Base-by-base conservation (phyloP, 2,797 vertebrate species). In the Furcifer pardalis region DNA sequence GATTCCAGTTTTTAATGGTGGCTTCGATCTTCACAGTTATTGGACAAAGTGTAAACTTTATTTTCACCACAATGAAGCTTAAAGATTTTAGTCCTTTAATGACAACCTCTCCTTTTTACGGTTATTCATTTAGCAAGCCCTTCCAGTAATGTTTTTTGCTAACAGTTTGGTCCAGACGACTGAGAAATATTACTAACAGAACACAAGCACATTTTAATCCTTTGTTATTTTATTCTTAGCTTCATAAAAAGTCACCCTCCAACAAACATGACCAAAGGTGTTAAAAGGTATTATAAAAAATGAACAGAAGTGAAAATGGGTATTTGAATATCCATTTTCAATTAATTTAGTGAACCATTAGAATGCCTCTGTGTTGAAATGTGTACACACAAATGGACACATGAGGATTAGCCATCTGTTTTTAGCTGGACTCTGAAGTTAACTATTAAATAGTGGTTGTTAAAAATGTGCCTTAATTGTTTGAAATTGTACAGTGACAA, bases 401-500 rank as follows among this genome's bases (percentile, higher is more conserved):
- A 52, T 82, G 65, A 65, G 91, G 91, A 73, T 91, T 83, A 86
- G 66, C 49, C 35, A 89, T 85, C 86, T 76, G 30, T 32, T 86
- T 90, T 80, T 60, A 83, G 72, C 35, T 52, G 65, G 65, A 17
- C 85, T 89, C 56, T 84, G 8, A 89, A 77, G 42, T 82, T 86
- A 88, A 88, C 87, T 83, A 80, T 83, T 91, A 84, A 93, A 81
- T 89, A 66, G 81, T 35, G 10, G 2, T n/a, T 77, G 46, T 77
- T 91, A 91, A 91, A 94, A 93, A 79, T 83, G 62, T 42, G 1
- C 32, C 87, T 86, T 80, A 23, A 30, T 79, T 91, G 49, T 88
- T 46, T 91, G 19, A 89, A 46, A 73, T 49, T 90, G 23, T 83
- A 78, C 42, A 89, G 27, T 88, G 83, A 84, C 71, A 92, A 81